Conservation (phyloP, 2,888 invertebrate species). For the Stenodema calcarata region DNA sequence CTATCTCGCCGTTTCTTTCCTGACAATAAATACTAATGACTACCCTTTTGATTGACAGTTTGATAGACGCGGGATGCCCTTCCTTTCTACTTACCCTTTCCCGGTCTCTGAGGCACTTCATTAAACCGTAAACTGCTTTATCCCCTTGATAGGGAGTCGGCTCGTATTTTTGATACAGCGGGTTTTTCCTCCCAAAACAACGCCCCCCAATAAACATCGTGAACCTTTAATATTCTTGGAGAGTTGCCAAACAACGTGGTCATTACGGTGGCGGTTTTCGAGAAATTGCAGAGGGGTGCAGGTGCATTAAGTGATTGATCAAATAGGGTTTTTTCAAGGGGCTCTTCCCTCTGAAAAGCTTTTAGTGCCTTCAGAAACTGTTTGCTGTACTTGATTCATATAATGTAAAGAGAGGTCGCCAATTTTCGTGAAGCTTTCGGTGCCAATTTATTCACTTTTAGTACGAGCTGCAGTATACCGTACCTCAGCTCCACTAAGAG, state of each 20-base stretch:
- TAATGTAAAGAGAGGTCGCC: no score
- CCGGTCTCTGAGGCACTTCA: neutral
- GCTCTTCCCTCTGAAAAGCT: neutral
- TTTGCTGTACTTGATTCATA: no score
- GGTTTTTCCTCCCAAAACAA: neutral
- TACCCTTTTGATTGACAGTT: slow-evolving; percentile 21
- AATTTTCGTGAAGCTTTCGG: no score
- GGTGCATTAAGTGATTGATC: neutral
- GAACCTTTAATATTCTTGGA: neutral
- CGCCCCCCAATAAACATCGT: neutral
- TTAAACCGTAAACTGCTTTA: neutral
- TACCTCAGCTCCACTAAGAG: no score
- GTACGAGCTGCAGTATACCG: no score
- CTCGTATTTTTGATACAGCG: neutral
- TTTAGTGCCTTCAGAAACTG: neutral
- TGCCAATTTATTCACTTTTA: no score
- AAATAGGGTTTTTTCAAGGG: neutral
- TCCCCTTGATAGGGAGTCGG: neutral
- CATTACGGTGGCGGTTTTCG: neutral
- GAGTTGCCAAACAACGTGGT: neutral
- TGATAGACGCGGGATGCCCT: neutral
- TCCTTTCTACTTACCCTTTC: neutral
- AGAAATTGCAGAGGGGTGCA: neutral
- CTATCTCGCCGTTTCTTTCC: neutral
- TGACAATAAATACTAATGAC: slow-evolving; percentile 36